These are phyloP conservation scores for Microdon myrmicae DNA, from an alignment of 2,888 invertebrate genomes.

Conservation along the genomic window DNA sequence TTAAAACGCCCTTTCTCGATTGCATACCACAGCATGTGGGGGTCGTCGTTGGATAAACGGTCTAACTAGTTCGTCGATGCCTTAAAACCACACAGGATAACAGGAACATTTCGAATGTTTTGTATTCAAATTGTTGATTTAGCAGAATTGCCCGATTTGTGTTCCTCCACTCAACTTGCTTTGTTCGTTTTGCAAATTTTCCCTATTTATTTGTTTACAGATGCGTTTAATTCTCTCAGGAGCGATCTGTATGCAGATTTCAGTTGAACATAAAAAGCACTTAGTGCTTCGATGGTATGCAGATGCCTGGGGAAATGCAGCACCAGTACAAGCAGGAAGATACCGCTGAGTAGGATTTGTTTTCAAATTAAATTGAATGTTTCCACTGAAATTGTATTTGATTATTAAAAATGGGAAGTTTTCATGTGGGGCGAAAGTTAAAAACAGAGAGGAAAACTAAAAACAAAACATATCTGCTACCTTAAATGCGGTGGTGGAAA, in stretches of 20 bases:
- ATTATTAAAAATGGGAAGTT: slow-evolving; percentile 32
- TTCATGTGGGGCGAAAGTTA: too few relatives aligned
- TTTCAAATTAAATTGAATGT: slow-evolving; percentile 49
- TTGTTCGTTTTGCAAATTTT: slow-evolving; percentile 3
- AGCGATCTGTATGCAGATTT: neutral
- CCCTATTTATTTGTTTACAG: slow-evolving; percentile 19
- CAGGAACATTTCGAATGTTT: slow-evolving; percentile 9
- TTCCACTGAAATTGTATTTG: slow-evolving; percentile 34
- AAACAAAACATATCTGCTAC: too few relatives aligned
- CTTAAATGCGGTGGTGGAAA: too few relatives aligned
- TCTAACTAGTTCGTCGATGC: too few relatives aligned
- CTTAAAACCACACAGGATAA: too few relatives aligned
- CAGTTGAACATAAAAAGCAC: neutral
- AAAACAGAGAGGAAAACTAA: slow-evolving; percentile 21
- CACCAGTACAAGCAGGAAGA: neutral
- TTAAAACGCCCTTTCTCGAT: too few relatives aligned
- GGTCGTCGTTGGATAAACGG: too few relatives aligned
- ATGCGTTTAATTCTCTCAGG: slow-evolving; percentile 29
- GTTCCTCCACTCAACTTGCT: slow-evolving; percentile 2
- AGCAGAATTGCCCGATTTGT: slow-evolving; percentile 31
- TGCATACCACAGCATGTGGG: too few relatives aligned
- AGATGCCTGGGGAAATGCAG: slow-evolving; percentile 4
- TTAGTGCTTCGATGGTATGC: neutral
- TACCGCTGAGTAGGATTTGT: slow-evolving; percentile 36
- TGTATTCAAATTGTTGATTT: slow-evolving; percentile 41